These are phyloP conservation scores for Amblyopsis hoosieri DNA, from an alignment of 2,797 vertebrate species.

Conservation along the genomic window DNA sequence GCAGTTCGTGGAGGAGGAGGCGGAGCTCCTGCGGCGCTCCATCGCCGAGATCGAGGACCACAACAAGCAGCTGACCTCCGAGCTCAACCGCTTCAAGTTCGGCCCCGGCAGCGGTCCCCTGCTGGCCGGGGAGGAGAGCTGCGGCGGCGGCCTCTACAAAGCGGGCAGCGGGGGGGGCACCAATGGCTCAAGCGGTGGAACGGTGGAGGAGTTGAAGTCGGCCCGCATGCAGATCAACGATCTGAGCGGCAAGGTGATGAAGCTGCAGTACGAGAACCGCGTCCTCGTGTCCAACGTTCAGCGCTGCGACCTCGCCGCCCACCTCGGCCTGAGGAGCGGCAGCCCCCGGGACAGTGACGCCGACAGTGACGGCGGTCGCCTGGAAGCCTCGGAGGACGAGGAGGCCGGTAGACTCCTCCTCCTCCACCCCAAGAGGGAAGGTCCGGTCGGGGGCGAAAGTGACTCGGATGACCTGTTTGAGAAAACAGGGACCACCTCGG, in stretches of 20 bases:
- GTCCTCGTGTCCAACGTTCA: conserved; percentile 93
- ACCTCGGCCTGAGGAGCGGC: conserved; percentile 83
- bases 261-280: conserved; percentile 96
- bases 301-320: conserved; percentile 88
- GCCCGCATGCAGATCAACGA: conserved; percentile 92
- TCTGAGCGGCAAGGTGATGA: conserved; percentile 93
- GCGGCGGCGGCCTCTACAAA: conserved; percentile 54
- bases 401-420: conserved; percentile 81
- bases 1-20: conserved; percentile 98
- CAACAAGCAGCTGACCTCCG: conserved; percentile 91
- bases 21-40: conserved; percentile 91
- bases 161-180: conserved; percentile 55
- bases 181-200: conserved; percentile 46
- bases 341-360: conserved; percentile 90
- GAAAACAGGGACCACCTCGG: conserved; percentile 83
- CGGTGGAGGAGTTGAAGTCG: conserved; percentile 92
- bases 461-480: conserved; percentile 94
- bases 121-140: conserved; percentile 47
- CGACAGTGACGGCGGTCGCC: conserved; percentile 85
- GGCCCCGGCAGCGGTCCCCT: conserved; percentile 77
- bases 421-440: conserved; percentile 92
- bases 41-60: conserved; percentile 97
- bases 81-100: conserved; percentile 94
- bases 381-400: conserved; percentile 86
- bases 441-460: conserved; percentile 93